A percentile compares a stretch with the other conserved stretches of the same genome.
Conservation (phyloP, 2,113 vertebrate species). For the Tetrax tetrax region DNA sequence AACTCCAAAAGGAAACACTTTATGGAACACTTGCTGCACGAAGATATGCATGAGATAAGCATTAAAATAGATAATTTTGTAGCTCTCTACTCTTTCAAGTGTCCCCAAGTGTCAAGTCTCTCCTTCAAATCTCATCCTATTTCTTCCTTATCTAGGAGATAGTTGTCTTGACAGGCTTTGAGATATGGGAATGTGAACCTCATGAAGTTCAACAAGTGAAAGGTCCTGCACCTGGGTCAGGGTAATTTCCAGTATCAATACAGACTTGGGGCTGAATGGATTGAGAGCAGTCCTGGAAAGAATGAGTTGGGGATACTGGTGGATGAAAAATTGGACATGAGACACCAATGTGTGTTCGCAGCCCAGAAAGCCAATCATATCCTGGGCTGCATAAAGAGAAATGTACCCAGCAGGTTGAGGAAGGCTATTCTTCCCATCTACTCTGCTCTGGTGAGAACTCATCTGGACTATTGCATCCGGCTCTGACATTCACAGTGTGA, state of each 20-base stretch:
- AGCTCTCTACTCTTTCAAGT: background rate
- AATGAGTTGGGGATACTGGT: too few species aligned
- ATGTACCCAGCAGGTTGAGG: too few species aligned
- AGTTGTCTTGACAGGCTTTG: background rate
- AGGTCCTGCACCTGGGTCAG: background rate
- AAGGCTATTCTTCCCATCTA: too few species aligned
- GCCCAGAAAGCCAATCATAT: too few species aligned
- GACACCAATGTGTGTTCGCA: too few species aligned
- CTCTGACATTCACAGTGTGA: too few species aligned
- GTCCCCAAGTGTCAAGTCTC: background rate
- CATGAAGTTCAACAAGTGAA: background rate
- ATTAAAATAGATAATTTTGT: background rate
- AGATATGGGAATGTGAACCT: background rate
- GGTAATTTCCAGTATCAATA: background rate
- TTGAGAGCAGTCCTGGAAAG: too few species aligned
- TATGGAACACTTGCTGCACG: background rate
- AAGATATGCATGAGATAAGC: accelerated
- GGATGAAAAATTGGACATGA: too few species aligned
- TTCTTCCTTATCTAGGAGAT: background rate
- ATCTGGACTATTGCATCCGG: too few species aligned
- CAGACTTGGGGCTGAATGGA: too few species aligned
- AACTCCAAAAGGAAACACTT: background rate
- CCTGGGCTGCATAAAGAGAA: too few species aligned
- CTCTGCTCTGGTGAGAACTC: too few species aligned
- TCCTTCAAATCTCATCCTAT: background rate